Base-by-base conservation (phyloP, 2,888 invertebrate genomes). In the Diaphora mendica region DNA sequence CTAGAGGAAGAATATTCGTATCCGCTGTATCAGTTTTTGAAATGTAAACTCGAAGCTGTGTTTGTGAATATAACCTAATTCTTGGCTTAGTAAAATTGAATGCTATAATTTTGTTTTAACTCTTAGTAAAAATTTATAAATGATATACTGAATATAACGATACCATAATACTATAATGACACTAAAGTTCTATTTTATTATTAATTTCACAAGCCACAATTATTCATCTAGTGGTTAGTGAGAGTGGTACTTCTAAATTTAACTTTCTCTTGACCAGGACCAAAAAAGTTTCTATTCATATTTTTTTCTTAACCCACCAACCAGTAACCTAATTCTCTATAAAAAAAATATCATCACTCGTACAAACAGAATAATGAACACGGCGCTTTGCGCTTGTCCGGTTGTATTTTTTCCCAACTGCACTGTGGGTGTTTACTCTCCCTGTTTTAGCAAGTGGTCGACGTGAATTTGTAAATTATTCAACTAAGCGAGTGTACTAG, bases 391-490 rank as follows among this genome's bases (percentile, higher is more conserved):
- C 80, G 67, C 79, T 77, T 71, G 78, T 76, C 73, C 70, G 72
- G 66, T 76, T 80, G 88, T 86, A 87, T 89, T 87, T 90, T 87
- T 85, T 83, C 80, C 77, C 77, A 78, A 83, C 80, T 86, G 87
- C 86, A 86, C 84, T 81, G 83, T 79, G 79, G 78, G 81, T 85
- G 88, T 89, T 90, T 88, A 88, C 86, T 88, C 85, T 83, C 81
- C 86, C 88, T 88, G 89, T 88, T 90, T 90, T 86, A 84, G 79
- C 85, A 85, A 88, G 85, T 86, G 89, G 86, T 83, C 86, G 82
- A 86, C 83, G 86, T 85, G 90, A 89, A 90, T 91, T 91, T 91
- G 90, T 91, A 90, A 92, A 91, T 91, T 88, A 92, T 92, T 91
- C 90, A 91, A 85, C 88, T 90, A 88, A 90, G 86, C 87, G 88